Percentiles rank a stretch among this genome's conserved stretches.
Conservation (phyloP, 2,888 invertebrate species). For the Sarcophaga carnaria region DNA sequence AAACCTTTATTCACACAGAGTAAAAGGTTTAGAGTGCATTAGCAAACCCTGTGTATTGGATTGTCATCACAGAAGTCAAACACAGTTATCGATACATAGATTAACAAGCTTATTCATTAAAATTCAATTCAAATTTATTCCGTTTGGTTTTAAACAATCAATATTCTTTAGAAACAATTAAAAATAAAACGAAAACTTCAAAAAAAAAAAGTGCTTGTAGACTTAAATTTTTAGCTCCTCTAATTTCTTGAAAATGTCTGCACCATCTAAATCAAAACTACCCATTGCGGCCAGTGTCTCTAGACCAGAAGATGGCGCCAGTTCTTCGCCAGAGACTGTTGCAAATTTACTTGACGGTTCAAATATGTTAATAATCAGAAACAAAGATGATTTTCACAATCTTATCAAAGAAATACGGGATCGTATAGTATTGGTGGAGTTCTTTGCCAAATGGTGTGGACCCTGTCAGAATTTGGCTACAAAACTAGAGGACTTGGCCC, state of each 20-base stretch:
- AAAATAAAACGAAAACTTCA: too few relatives aligned
- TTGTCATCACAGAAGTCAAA: neutral
- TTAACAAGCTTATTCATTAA: neutral
- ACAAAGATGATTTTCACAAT: conserved; percentile 84
- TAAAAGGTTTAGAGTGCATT: neutral
- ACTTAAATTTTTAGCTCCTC: neutral
- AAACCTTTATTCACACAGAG: too few relatives aligned
- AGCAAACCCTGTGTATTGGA: neutral
- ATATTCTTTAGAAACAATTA: too few relatives aligned
- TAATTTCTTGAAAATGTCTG: neutral
- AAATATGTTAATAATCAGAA: conserved; percentile 76
- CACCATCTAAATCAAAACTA: neutral
- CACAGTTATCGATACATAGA: neutral
- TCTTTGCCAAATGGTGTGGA: conserved; percentile 95
- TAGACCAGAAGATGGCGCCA: neutral
- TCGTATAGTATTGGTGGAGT: conserved; percentile 92
- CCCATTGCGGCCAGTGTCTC: neutral
- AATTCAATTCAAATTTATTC: too few relatives aligned
- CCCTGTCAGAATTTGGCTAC: conserved; percentile 94
- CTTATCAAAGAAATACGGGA: conserved; percentile 89
- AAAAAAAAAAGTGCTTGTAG: too few relatives aligned
- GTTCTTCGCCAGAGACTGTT: neutral
- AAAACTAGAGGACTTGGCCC: conserved; percentile 87
- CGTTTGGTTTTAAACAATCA: too few relatives aligned
- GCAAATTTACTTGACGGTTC: neutral